Percentiles rank a stretch among this genome's conserved stretches.
Conservation (phyloP, 1,140 invertebrate genomes). For the Cardiocondyla obscurior region DNA sequence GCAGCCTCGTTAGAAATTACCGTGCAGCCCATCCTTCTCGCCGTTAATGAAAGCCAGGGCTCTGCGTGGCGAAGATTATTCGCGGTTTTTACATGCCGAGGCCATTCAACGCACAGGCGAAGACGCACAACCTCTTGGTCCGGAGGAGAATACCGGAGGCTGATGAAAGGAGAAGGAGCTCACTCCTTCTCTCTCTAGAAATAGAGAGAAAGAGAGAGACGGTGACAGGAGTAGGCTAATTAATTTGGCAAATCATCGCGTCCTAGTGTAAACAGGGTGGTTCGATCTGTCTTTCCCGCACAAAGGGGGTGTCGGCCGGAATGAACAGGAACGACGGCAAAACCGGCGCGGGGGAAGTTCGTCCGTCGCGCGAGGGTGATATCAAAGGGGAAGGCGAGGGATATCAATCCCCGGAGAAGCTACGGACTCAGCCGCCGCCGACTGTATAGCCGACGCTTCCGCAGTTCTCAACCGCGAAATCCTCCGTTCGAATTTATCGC, state of each 20-base stretch:
- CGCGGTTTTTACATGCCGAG: constrained; percentile 65
- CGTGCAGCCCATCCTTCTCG: constrained; percentile 61
- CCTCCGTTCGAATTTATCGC: constrained; percentile 81
- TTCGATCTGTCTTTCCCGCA: constrained; percentile 75
- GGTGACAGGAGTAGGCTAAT: constrained; percentile 66
- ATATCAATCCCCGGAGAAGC: constrained; percentile 79
- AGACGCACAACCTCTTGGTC: constrained; percentile 33
- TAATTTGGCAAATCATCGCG: constrained; percentile 77
- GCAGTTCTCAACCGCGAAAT: constrained; percentile 82
- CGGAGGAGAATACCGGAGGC: background rate
- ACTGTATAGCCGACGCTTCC: constrained; percentile 66
- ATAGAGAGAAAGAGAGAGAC: constrained; percentile 49
- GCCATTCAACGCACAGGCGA: constrained; percentile 15
- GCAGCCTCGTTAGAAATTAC: constrained; percentile 69
- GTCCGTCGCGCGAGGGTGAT: constrained; percentile 67
- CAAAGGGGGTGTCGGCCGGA: constrained; percentile 57
- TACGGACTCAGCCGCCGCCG: constrained; percentile 49
- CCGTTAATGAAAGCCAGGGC: constrained; percentile 69
- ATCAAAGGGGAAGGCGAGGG: constrained; percentile 81
- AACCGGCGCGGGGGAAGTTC: constrained; percentile 54
- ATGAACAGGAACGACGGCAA: constrained; percentile 28
- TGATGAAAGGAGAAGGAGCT: background rate
- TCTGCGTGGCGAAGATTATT: constrained; percentile 68
- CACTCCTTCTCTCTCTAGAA: too few relatives aligned
- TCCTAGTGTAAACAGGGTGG: constrained; percentile 74